Conservation (phyloP, 2,113 vertebrate species). For the Neofelis nebulosa region DNA sequence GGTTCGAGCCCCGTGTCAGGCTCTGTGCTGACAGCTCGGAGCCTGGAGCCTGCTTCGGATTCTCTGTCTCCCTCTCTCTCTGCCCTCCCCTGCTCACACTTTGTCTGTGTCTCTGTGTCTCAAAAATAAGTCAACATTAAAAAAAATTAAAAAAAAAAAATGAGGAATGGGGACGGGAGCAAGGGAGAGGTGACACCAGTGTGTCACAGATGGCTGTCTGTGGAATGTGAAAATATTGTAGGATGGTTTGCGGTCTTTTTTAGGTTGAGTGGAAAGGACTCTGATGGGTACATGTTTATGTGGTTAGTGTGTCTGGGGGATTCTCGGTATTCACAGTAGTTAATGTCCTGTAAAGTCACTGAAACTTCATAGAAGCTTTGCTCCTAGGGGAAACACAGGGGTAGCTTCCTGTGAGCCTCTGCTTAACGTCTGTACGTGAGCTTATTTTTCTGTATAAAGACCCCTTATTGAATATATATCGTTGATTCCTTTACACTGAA, state of each 20-base stretch:
- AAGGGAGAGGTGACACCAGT: accelerated
- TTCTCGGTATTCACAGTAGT: neutral
- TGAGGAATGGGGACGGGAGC: too few relatives aligned
- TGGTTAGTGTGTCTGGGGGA: accelerated
- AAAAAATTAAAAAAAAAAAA: too few relatives aligned
- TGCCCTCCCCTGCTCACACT: too few relatives aligned
- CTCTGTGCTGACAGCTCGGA: too few relatives aligned
- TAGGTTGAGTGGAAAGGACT: neutral
- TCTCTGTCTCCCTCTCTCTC: too few relatives aligned
- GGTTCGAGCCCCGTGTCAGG: too few relatives aligned
- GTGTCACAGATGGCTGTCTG: neutral
- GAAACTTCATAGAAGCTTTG: neutral
- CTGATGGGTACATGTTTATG: neutral
- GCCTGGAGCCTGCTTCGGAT: too few relatives aligned
- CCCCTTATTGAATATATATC: too few relatives aligned
- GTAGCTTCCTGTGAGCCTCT: neutral
- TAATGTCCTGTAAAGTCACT: accelerated
- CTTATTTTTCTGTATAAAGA: neutral
- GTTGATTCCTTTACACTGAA: neutral
- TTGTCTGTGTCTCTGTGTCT: too few relatives aligned
- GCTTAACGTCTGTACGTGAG: accelerated
- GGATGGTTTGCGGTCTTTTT: neutral
- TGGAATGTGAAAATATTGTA: neutral
- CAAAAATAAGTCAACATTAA: too few relatives aligned
- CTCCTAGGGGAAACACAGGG: neutral